Evolutionary conservation across 2,113 vertebrate genomes (phyloP), one percentile per base, ranked within the genome.

Genomic region (Melanerpes aurifrons): DNA sequence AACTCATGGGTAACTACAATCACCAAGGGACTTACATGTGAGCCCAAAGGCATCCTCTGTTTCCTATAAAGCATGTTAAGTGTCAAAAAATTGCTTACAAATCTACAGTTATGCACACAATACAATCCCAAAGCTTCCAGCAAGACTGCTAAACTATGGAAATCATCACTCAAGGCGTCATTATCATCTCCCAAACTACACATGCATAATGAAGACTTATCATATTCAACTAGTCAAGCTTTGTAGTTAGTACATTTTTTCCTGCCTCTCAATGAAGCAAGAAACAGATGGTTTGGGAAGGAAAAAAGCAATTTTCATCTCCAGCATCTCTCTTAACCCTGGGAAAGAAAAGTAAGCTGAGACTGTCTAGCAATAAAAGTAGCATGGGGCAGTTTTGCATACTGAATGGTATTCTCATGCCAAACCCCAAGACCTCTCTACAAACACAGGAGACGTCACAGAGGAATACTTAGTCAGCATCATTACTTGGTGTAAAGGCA

Each of bases 21-120:
- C 45, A 18, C 62, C 32, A 32, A 28, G 11, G 37, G 45, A 47
- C 14, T 28, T 22, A 14, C 1, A 20, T 0, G 0, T 1, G 11
- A 89, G 70, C 47, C 68, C 43, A 22, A 3, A 12, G 18, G 11
- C 67, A 71, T 19, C 47, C 31, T 32, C 50, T 13, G 26, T 64
- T 86, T 86, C 72, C 40, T 61, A 4, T 12, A 72, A 64, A 35
- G 18, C 20, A 40, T 7, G 13, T 48, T 29, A 48, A 15, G 15
- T 25, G 28, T 28, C 62, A 64, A 47, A 92, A 82, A 70, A 3
- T 20, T 26, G 21, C 81, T 78, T 59, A 25, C 24, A 62, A 63
- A 69, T 9, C 28, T 62, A 53, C 62, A 83, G 3, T 32, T 64
- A 67, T 2, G 3, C 7, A 58, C 2, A 1, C 26, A 82, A n/a